These are phyloP conservation scores for Lagothrix lagotricha DNA, from an alignment of 2,797 vertebrate genomes.

Conservation along the genomic window DNA sequence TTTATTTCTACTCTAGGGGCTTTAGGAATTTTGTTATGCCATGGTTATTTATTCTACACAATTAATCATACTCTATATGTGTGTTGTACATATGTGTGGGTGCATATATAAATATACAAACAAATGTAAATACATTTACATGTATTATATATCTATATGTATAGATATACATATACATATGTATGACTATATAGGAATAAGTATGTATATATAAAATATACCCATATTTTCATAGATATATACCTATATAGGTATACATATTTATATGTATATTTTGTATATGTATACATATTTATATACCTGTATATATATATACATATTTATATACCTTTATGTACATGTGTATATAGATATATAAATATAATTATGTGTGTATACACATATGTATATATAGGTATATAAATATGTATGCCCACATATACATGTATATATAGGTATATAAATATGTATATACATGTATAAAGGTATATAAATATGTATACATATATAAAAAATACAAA, in stretches of 20 bases:
- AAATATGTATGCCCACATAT: no score
- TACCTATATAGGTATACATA: not conserved
- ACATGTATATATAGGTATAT: no score
- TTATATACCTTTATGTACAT: no score
- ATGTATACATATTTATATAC: no score
- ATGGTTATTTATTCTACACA: not conserved
- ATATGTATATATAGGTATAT: not conserved
- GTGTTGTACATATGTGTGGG: not conserved
- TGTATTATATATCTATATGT: not conserved
- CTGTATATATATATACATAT: no score
- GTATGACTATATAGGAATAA: not conserved
- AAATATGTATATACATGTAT: no score
- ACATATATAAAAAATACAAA: not conserved
- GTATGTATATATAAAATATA: not conserved
- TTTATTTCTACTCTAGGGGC: not conserved
- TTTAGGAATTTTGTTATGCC: not conserved
- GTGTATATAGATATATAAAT: no score
- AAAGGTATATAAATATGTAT: no score
- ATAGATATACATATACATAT: no score
- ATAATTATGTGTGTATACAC: no score
- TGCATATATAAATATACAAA: no score
- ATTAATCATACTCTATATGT: not conserved
- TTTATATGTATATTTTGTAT: not conserved
- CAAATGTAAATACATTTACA: not conserved
- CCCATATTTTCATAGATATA: not conserved